Evolutionary conservation across 2,888 invertebrate genomes (phyloP), one percentile per base, ranked within the genome.

Genomic region (Heliconius hortense): DNA sequence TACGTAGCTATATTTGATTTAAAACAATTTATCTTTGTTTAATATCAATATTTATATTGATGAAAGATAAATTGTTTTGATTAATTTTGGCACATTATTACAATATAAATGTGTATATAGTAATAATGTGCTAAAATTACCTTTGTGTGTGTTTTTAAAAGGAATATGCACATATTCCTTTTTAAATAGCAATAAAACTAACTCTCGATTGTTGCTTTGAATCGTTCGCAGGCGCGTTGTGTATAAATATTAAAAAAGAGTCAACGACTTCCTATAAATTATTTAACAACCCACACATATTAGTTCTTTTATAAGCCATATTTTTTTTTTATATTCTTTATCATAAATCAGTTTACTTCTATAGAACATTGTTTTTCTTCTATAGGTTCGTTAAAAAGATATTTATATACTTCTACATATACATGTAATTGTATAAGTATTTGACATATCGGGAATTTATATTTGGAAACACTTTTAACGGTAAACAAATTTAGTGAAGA

Each of bases 401-500:
- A 48, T 48, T 48, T 2, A 48, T 48, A 21, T 48, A 48, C 8
- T 24, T 26, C 7, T 60, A 60, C 18, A 60, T 13, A 4, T 59
- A 26, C 11, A 26, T 60, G 13, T 13, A 60, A 21, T 18, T 56
- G 11, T 28, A 60, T 60, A 26, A 26, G 4, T 60, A 13, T 26
- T 18, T 26, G 18, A 70, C 39, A 62, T 67, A 31, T 76, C 80
- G 78, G 76, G 76, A 81, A 81, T 78, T 85, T 86, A 86, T 88
- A 86, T 89, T 88, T 87, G 84, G 86, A 83, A 77, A 77, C 80
- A 82, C 77, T 79, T 84, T 82, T 90, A 93, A 92, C 93, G 88
- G 92, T 91, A 88, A 86, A 88, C 81, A 81, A 83, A 84, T 88
- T 89, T 89, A 88, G 85, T 85, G 87, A 84, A 81, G 80, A 84